Evolutionary conservation across 2,888 invertebrate genomes (phyloP).

Genomic region (Ethmia dodecea): DNA sequence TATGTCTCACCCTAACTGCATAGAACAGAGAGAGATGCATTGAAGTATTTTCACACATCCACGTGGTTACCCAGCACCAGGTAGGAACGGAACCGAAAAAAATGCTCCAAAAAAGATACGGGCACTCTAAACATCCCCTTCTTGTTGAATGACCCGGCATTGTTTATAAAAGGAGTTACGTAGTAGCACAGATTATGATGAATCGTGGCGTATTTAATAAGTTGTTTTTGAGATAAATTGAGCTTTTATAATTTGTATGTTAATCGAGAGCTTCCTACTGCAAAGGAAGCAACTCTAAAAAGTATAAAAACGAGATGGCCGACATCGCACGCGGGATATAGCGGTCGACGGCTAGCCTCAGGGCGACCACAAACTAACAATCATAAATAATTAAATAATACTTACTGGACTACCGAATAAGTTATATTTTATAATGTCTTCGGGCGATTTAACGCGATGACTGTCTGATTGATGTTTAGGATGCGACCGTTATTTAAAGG

Average conservation of each 20-base stretch:
- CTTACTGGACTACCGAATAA: conserved; percentile 71
- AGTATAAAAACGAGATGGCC: conserved; percentile 27
- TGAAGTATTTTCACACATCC: conserved; percentile 50
- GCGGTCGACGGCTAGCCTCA: conserved; percentile 36
- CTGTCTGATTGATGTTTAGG: conserved; percentile 55
- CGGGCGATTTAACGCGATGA: conserved; percentile 64
- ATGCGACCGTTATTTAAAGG: conserved; percentile 31
- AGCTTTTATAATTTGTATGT: too few species aligned
- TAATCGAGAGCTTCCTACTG: too few species aligned
- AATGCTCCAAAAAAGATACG: conserved; percentile 55
- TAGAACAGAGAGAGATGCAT: conserved; percentile 35
- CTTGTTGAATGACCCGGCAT: conserved; percentile 44
- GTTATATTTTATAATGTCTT: conserved; percentile 62
- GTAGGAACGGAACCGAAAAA: conserved; percentile 69
- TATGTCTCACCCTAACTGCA: conserved; percentile 28
- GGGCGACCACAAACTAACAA: conserved; percentile 61
- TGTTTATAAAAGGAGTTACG: conserved; percentile 64
- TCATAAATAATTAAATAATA: conserved; percentile 75
- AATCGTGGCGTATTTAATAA: conserved; percentile 45
- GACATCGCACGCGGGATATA: conserved; percentile 13
- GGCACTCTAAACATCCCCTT: conserved; percentile 72
- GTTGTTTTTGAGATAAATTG: conserved; percentile 21
- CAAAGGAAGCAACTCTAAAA: too few species aligned
- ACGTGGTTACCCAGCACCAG: conserved; percentile 55
- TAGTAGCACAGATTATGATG: conserved; percentile 51